A percentile compares a stretch with the other conserved stretches of the same genome.
These are phyloP conservation scores for Nymphicus hollandicus DNA, from an alignment of 2,113 vertebrate genomes.

Conservation along the genomic window DNA sequence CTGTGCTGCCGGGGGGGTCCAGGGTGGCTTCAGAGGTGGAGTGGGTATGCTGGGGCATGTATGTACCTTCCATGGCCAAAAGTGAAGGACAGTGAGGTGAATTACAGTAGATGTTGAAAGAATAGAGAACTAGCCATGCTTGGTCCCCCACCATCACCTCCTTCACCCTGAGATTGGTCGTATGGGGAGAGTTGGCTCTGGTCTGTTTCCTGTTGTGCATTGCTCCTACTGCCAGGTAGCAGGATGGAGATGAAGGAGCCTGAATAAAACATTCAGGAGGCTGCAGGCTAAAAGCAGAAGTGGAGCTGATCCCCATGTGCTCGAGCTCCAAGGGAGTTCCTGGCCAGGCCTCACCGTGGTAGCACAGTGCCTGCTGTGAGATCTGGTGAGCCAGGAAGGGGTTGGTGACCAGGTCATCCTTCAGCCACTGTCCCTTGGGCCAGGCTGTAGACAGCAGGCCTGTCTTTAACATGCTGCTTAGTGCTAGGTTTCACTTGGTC, in stretches of 20 bases:
- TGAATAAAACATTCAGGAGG: background rate
- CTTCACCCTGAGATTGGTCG: background rate
- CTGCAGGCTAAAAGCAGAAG: background rate
- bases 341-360: background rate
- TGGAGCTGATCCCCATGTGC: background rate
- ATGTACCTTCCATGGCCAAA: fast-evolving
- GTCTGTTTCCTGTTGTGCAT: background rate
- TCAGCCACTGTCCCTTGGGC: background rate
- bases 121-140: fast-evolving
- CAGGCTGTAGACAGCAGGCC: background rate
- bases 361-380: background rate
- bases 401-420: fast-evolving
- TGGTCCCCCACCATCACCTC: fast-evolving
- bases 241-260: background rate
- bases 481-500: background rate
- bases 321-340: background rate
- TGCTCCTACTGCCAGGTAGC: background rate
- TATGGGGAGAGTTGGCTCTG: background rate
- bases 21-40: background rate
- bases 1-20: fast-evolving
- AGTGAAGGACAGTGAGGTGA: background rate
- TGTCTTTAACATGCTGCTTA: fast-evolving
- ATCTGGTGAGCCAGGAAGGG: background rate
- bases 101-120: background rate
- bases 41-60: background rate